Base-by-base conservation (phyloP, 2,113 vertebrate genomes). In the Plestiodon gilberti region DNA sequence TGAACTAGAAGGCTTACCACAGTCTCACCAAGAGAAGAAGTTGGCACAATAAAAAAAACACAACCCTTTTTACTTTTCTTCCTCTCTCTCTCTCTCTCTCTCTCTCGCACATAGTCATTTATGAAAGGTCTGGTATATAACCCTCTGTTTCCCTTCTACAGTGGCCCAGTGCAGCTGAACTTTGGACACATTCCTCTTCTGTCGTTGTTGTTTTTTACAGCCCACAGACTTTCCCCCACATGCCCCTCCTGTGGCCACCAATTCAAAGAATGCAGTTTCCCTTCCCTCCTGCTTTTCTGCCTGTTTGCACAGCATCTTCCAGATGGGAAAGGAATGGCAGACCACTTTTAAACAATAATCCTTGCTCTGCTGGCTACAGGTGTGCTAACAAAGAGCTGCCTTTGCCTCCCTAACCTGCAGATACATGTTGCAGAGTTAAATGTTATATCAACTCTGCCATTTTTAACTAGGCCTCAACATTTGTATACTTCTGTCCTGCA, bases 401-500 rank as follows among this genome's bases (percentile, higher is more conserved):
- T 84, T 81, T 81, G 86, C 88, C 65, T 71, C 65, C 80, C 0
- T 1, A 92, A 87, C 88, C 82, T 91, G 62, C 74, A 79, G 0
- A 9, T 94, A 43, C 91, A 89, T 93, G 80, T 92, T 91, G 84
- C 88, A 13, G 82, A 65, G 73, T 70, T 82, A 90, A 78, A 62
- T 85, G 48, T 52, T 64, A 17, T 33, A 73, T 85, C 71, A 81
- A 43, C 78, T 94, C 75, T 69, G 78, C 40, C 73, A 88, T 87
- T 74, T 71, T 78, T 89, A 64, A 88, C 75, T 30, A 55, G 88
- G 89, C 81, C 28, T 88, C 23, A 5, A 48, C 74, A 94, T 85
- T 94, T 3, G 1, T 87, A 17, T 81, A 76, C 8, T 1, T 94
- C 88, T 82, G 11, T 94, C 91, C 94, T 95, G 82, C 95, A 99